Evolutionary conservation across 2,113 vertebrate genomes (phyloP), one percentile per base, ranked within the genome.

Genomic region (Cochlearius cochlearius): DNA sequence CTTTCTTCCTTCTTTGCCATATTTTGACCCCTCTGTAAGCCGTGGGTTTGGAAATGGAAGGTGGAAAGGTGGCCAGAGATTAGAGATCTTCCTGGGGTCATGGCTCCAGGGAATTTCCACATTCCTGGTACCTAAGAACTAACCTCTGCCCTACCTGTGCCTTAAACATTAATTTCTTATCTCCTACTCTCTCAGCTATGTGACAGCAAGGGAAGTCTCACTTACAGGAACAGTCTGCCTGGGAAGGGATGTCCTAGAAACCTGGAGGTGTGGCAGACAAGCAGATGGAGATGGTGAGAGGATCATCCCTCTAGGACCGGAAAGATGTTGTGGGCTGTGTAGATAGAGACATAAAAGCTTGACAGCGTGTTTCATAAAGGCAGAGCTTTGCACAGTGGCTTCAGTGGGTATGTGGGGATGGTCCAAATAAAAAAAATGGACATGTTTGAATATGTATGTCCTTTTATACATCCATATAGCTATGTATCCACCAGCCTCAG

Each of bases 211-310:
- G 62, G 38, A 92, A 86, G 36, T 83, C 67, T 96, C 63, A 83
- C 64, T 89, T 56, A 81, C 67, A 86, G 47, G 78, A 94, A 85
- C 90, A 73, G 26, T 88, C 62, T 95, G 85, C 58, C 69, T 86
- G 41, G 63, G 34, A 88, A 92, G 92, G 88, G 71, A 77, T 94
- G 88, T 93, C 90, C 81, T 92, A 83, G 85, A 96, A 94, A 92
- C 50, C 41, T 86, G 96, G 63, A 93, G 59, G 90, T 96, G 78
- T 96, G 96, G 88, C 92, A 96, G 95, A 96, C 88, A 93, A 94
- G 66, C 92, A 96, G 94, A 95, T 86, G 81, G 93, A 86, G 59
- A 34, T 86, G 63, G 63, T 76, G 85, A 94, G 72, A 95, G 78
- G 75, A 90, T 93, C 67, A 80, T 80, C 62, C 55, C 63, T 96